phyloP scores from a whole-genome alignment of 2,113 vertebrate species.

The Nothobranchius furzeri region DNA sequence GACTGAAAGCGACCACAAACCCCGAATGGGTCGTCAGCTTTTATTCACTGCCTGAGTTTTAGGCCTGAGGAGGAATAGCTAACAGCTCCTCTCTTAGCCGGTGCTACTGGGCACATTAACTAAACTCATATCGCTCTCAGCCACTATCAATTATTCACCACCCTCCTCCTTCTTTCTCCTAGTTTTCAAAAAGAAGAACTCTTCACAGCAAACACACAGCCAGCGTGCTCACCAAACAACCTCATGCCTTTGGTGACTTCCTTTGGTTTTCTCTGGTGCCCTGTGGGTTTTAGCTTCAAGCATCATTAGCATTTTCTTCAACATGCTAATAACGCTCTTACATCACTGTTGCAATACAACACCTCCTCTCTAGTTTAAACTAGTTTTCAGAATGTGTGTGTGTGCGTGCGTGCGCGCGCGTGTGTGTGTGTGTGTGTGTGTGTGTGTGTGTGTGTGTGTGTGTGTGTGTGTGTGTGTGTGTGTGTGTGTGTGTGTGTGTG shows the following conservation, averaged over 20 bases:
- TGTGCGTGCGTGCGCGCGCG: background rate
- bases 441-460: too few relatives aligned
- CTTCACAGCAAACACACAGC: conserved; percentile 38
- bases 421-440: too few relatives aligned
- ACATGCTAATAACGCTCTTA: conserved; percentile 38
- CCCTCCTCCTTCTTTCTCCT: conserved; percentile 36
- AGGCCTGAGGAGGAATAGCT: conserved; percentile 73
- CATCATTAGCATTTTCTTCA: conserved; percentile 26
- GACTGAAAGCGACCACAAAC: conserved; percentile 22
- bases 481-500: background rate
- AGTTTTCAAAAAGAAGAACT: conserved; percentile 64
- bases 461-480: too few relatives aligned
- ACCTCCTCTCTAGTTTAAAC: conserved; percentile 8
- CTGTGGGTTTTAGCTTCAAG: conserved; percentile 30
- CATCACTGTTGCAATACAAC: conserved; percentile 35
- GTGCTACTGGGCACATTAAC: conserved; percentile 84
- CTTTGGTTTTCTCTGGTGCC: conserved; percentile 17
- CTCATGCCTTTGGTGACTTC: conserved; percentile 36
- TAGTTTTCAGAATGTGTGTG: background rate
- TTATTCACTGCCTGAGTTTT: conserved; percentile 55
- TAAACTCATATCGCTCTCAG: conserved; percentile 86
- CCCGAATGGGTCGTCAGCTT: conserved; percentile 36
- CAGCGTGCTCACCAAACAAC: conserved; percentile 34
- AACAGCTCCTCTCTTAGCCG: conserved; percentile 78
- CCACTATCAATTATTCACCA: conserved; percentile 82